These are phyloP conservation scores for Lepetodrilus schrolli DNA, from an alignment of 2,888 invertebrate genomes.

Conservation along the genomic window DNA sequence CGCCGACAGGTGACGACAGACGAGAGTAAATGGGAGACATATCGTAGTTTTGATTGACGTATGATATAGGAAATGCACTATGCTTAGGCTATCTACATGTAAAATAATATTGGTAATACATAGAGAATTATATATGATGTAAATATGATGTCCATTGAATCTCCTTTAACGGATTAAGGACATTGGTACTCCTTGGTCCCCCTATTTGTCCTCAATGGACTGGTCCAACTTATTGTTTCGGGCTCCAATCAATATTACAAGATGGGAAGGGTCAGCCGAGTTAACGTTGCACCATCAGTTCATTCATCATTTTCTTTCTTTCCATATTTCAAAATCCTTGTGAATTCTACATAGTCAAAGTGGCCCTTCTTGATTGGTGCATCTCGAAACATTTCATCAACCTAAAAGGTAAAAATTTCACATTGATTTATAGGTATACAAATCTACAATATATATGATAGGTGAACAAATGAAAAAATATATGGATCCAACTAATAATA, in stretches of 20 bases:
- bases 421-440: no score
- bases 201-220: background rate
- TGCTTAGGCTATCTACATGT: background rate
- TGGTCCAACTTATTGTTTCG: background rate
- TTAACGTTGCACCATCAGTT: background rate
- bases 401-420: conserved; percentile 75
- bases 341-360: conserved; percentile 99
- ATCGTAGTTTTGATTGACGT: background rate
- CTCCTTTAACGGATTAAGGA: background rate
- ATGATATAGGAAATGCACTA: background rate
- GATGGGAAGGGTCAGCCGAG: background rate
- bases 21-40: background rate
- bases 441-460: no score
- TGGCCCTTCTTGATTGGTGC: conserved; percentile 94
- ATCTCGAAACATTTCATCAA: conserved; percentile 98
- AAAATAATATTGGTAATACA: background rate
- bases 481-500: background rate
- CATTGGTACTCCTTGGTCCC: background rate
- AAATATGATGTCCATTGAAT: background rate
- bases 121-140: conserved; percentile 1
- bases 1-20: no score
- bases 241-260: background rate
- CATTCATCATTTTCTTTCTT: conserved; percentile 84
- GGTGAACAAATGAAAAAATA: background rate
- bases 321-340: conserved; percentile 97